Base-by-base conservation (phyloP, 92 coral and sea anemone genomes). In the Palythoa grandiflora region DNA sequence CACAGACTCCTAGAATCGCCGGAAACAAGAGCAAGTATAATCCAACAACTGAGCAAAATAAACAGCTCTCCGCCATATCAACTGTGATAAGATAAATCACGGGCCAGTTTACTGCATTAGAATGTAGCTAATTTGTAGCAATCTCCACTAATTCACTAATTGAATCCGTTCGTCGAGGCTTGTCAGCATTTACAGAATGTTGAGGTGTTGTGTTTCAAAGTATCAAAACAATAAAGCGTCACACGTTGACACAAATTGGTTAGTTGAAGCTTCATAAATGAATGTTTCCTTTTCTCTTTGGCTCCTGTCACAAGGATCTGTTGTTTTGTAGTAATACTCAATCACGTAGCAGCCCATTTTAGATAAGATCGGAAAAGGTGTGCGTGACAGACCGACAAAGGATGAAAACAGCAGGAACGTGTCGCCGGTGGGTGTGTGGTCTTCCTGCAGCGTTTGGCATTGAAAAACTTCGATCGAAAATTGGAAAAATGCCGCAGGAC, bases 211-310 rank as follows among this genome's bases (percentile, higher is more conserved):
- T 63, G 39, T 81, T 81, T 66, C 86, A 81, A 68, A 17, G 38
- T 63, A 38, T 66, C 86, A 81, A 81, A 81, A 81, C 86, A 81
- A 48, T 39, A 40, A 39, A 35, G 28, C 44, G 70, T 50, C 55
- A 36, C 16, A 40, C 85, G 60, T 81, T 81, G 86, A 81, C 75
- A 71, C 75, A 81, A 81, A 81, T 81, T 81, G 86, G 86, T n/a
- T 81, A 38, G 37, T 51, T 66, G 86, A 81, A 53, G 75, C 60
- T 65, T 66, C 19, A 52, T 50, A 63, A 81, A 81, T 81, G 38
- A 59, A 28, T 28, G 28, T 28, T 2, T 44, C 7, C 50, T 44
- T 44, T 44, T 39, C 74, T 40, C 38, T 80, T 14, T 17, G 38
- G 40, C 57, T 63, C 44, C 59, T 61, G 75, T 81, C 76, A 47